These are phyloP conservation scores for Campylomormyrus tamandua DNA, from an alignment of 2,113 vertebrate species.

Conservation along the genomic window DNA sequence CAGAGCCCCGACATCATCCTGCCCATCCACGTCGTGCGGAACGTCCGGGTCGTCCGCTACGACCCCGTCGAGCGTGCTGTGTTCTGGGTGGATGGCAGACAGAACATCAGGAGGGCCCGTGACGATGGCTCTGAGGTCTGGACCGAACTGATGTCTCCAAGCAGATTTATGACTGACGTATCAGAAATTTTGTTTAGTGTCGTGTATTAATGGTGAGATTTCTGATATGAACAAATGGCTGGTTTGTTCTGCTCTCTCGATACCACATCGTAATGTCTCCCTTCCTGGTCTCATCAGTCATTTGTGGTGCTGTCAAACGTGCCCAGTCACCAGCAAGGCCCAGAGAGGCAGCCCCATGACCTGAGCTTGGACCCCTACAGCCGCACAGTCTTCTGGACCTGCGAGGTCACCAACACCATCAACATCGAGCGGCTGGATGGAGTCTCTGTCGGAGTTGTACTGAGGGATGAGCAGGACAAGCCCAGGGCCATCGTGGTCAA, in stretches of 20 bases:
- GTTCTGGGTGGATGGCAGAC: constrained; percentile 89
- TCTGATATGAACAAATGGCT: background rate
- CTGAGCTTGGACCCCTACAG: constrained; percentile 85
- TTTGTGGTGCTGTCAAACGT: constrained; percentile 63
- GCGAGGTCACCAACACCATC: constrained; percentile 81
- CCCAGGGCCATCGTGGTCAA: constrained; percentile 82
- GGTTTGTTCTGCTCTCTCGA: background rate
- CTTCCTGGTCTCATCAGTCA: constrained; percentile 51
- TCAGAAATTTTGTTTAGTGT: background rate
- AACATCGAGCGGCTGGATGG: constrained; percentile 77
- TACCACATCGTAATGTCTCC: background rate
- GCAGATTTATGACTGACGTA: background rate
- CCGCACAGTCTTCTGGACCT: constrained; percentile 88
- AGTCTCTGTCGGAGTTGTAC: constrained; percentile 71
- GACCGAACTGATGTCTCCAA: background rate
- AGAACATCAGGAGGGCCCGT: constrained; percentile 78
- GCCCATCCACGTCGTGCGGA: constrained; percentile 79
- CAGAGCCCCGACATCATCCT: constrained; percentile 90
- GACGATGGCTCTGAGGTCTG: constrained; percentile 83
- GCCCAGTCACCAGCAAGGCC: constrained; percentile 57
- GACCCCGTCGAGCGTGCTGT: constrained; percentile 79
- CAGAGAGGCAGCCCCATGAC: constrained; percentile 80
- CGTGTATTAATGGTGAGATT: background rate
- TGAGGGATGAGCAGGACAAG: constrained; percentile 75
- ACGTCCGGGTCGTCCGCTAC: constrained; percentile 77